Evolutionary conservation across 2,888 invertebrate species (phyloP).

Genomic region (Chloroclysta siterata): DNA sequence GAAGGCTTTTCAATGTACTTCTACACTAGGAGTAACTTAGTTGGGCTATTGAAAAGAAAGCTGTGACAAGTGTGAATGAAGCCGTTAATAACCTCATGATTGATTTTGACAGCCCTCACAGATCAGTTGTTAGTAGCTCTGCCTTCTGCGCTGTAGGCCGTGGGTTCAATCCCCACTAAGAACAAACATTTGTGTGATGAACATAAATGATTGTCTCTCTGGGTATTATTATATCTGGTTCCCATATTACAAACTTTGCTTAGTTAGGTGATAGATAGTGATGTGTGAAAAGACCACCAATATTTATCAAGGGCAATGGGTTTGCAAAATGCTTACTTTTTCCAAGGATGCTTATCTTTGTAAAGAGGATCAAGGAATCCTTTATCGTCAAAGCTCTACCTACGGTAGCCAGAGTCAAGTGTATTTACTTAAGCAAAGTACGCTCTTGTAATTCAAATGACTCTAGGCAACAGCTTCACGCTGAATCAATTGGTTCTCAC

Average conservation of each 20-base stretch:
- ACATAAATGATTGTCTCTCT: no score
- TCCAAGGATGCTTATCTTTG: background rate
- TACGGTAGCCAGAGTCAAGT: background rate
- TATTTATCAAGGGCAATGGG: background rate
- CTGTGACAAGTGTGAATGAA: background rate
- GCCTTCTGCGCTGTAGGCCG: no score
- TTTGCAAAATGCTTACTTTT: background rate
- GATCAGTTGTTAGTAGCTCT: no score
- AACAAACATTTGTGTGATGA: no score
- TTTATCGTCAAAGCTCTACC: constrained; percentile 1
- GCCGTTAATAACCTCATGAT: background rate
- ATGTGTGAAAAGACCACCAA: no score
- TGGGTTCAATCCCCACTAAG: no score
- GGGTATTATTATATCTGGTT: no score
- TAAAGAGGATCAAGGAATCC: background rate
- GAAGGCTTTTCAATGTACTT: constrained; percentile 30
- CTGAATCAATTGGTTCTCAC: constrained; percentile 23
- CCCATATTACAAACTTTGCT: no score
- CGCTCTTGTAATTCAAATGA: constrained; percentile 22
- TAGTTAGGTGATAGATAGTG: no score
- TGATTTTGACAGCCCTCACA: background rate
- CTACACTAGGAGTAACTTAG: background rate
- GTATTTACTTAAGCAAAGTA: constrained; percentile 18
- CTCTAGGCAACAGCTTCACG: constrained; percentile 17
- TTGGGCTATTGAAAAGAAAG: background rate